These are phyloP conservation scores for Tinea semifulvella DNA, from an alignment of 2,888 invertebrate genomes.

Conservation along the genomic window DNA sequence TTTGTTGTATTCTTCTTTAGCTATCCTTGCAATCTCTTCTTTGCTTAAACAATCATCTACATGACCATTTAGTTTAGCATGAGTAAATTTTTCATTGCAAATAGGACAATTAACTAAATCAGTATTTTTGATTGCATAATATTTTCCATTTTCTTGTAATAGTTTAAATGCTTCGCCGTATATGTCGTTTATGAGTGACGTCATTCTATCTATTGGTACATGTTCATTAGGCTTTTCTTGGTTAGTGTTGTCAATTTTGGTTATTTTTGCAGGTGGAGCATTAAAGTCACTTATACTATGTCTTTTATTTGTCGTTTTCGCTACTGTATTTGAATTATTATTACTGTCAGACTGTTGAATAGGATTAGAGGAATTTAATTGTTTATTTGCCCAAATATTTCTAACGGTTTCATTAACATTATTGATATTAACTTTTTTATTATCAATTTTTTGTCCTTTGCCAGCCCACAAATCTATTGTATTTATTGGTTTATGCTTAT, in stretches of 20 bases:
- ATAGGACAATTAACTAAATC: slow-evolving; percentile 54
- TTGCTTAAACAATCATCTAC: slow-evolving; percentile 56
- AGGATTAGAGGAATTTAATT: slow-evolving; percentile 18
- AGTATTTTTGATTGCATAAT: slow-evolving; percentile 27
- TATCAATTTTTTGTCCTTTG: slow-evolving; percentile 25
- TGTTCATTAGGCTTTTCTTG: slow-evolving; percentile 27
- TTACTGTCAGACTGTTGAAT: neutral
- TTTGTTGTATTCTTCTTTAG: neutral
- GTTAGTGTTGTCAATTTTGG: slow-evolving; percentile 35
- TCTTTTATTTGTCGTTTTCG: slow-evolving; percentile 10
- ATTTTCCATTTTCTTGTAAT: slow-evolving; percentile 31
- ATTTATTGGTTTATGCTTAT: neutral
- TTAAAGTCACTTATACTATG: neutral
- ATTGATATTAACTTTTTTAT: slow-evolving; percentile 19
- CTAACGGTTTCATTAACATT: slow-evolving; percentile 26
- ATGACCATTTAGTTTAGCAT: slow-evolving; percentile 45
- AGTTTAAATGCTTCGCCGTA: slow-evolving; percentile 46
- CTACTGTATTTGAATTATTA: neutral
- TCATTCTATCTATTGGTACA: slow-evolving; percentile 24
- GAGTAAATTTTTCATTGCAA: slow-evolving; percentile 41
- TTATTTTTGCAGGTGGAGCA: slow-evolving; percentile 41
- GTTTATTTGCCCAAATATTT: slow-evolving; percentile 30
- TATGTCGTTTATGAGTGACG: slow-evolving; percentile 38
- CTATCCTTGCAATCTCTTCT: slow-evolving; percentile 36
- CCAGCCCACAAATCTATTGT: slow-evolving; percentile 18